Conservation (phyloP, 2,113 vertebrate genomes). For the Gymnarchus niloticus region DNA sequence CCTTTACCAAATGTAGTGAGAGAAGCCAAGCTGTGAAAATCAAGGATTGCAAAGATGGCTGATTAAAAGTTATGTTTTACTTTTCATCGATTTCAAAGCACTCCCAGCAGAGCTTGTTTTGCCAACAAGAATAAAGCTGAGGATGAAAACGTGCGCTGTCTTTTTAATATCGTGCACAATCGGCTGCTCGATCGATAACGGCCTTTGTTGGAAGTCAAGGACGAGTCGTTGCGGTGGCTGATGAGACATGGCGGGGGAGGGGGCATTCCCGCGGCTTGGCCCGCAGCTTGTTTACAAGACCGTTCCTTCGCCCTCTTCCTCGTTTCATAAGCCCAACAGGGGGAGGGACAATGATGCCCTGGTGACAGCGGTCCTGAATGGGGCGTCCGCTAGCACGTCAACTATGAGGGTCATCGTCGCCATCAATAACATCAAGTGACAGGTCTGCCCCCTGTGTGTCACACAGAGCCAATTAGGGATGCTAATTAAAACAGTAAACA, state of each 20-base stretch:
- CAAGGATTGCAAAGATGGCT: background rate
- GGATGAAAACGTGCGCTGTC: background rate
- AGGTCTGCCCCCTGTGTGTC: slow-evolving; percentile 77
- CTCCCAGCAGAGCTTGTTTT: background rate
- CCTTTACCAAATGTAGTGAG: background rate
- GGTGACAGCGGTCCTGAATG: slow-evolving; percentile 50
- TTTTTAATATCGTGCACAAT: slow-evolving; percentile 50
- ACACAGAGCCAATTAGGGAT: slow-evolving; percentile 90
- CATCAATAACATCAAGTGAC: slow-evolving; percentile 65
- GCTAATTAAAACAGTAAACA: slow-evolving; percentile 89
- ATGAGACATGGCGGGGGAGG: slow-evolving; percentile 44
- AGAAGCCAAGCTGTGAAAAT: background rate
- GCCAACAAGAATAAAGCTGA: background rate
- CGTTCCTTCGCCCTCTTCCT: slow-evolving; percentile 51
- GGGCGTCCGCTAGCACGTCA: slow-evolving; percentile 59
- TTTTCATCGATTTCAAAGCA: background rate
- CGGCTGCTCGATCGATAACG: slow-evolving; percentile 57
- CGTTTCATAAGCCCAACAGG: slow-evolving; percentile 43
- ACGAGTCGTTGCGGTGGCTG: slow-evolving; percentile 45
- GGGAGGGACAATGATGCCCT: slow-evolving; percentile 43
- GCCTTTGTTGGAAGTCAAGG: slow-evolving; percentile 65
- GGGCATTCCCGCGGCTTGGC: slow-evolving; percentile 32
- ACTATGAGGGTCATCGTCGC: slow-evolving; percentile 58
- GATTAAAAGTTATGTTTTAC: slow-evolving; percentile 15
- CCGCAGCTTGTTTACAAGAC: slow-evolving; percentile 62